Evolutionary conservation across 2,888 invertebrate genomes (phyloP).

Genomic region (Zhengitettix transpicula): DNA sequence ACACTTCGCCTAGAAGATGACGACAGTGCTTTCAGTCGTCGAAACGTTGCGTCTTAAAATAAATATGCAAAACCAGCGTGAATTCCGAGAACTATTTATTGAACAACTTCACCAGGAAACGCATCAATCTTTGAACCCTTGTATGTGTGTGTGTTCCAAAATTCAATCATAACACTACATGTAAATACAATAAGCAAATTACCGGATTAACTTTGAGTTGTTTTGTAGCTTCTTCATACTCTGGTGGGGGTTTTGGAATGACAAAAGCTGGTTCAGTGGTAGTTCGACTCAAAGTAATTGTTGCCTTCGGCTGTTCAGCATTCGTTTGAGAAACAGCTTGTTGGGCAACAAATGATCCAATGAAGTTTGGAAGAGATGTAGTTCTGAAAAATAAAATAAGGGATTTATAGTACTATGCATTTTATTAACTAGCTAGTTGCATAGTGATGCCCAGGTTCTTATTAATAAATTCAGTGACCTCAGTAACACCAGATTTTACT

Average conservation of each 20-base stretch:
- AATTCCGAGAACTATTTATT: too few relatives aligned
- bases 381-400: conserved; percentile 19
- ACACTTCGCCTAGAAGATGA: too few relatives aligned
- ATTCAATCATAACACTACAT: neutral
- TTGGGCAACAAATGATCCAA: conserved; percentile 22
- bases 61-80: too few relatives aligned
- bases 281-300: conserved; percentile 22
- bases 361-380: conserved; percentile 41
- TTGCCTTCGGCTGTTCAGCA: neutral
- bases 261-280: conserved; percentile 18
- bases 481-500: too few relatives aligned
- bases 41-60: too few relatives aligned
- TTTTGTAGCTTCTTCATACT: conserved; percentile 55
- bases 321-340: neutral
- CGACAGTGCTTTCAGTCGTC: too few relatives aligned
- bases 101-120: too few relatives aligned
- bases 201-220: conserved; percentile 29
- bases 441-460: too few relatives aligned
- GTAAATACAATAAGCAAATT: neutral
- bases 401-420: neutral
- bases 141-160: neutral
- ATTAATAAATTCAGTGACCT: too few relatives aligned
- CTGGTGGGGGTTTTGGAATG: conserved; percentile 37
- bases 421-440: too few relatives aligned
- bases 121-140: too few relatives aligned